phyloP scores from a whole-genome alignment of 64 coral and sea anemone species.

The Platygyra sinensis region DNA sequence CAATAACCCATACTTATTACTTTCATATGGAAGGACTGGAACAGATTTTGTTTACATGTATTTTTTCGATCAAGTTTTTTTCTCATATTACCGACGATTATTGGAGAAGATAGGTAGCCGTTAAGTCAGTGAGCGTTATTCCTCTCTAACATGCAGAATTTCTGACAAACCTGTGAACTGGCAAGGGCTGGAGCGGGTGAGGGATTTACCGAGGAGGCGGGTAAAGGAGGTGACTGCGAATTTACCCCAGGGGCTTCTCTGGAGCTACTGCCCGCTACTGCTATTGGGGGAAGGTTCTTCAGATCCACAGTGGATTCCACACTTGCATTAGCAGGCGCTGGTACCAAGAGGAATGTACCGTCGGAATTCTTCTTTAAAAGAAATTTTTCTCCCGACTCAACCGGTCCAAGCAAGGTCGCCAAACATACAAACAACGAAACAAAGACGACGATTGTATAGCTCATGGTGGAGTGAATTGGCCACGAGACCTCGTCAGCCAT shows the following conservation, averaged over 20 bases:
- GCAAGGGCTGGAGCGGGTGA: not conserved
- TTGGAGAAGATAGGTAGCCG: too few relatives aligned
- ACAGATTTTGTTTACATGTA: too few relatives aligned
- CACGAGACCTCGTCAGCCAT: constrained; percentile 2
- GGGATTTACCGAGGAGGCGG: not conserved
- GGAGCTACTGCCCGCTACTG: constrained; percentile 32
- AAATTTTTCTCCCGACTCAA: constrained; percentile 29
- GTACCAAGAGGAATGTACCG: constrained; percentile 57
- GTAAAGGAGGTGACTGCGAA: constrained; percentile 56
- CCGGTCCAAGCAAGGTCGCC: not conserved
- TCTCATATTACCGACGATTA: too few relatives aligned
- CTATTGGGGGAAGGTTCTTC: constrained; percentile 78
- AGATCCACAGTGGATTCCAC: constrained; percentile 52
- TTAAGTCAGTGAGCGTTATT: too few relatives aligned
- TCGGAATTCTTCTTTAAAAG: constrained; percentile 56
- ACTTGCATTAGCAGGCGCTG: constrained; percentile 41
- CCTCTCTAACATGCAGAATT: not conserved
- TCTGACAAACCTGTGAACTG: not conserved
- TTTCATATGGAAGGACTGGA: too few relatives aligned
- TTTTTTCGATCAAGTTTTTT: too few relatives aligned
- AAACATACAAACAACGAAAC: not conserved
- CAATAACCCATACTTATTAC: too few relatives aligned
- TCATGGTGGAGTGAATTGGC: not conserved
- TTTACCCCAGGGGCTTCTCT: constrained; percentile 77
- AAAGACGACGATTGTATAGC: not conserved